Base-by-base conservation (phyloP, 92 coral and sea anemone species). In the Diadumene lineata region DNA sequence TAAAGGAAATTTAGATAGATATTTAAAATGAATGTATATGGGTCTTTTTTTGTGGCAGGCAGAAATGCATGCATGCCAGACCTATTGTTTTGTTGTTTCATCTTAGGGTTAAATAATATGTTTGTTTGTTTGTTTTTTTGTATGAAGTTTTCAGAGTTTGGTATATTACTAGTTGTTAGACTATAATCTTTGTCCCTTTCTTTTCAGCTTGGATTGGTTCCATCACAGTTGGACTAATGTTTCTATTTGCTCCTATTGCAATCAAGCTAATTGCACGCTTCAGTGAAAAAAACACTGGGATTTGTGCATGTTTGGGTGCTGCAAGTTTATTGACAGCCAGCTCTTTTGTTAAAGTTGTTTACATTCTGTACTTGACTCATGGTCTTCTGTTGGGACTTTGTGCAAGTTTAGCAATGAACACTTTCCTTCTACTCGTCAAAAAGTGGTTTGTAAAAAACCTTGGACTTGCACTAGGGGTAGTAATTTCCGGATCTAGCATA, bases 351-450 rank as follows among this genome's bases (percentile, higher is more conserved):
- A 67, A 28, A 1, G 55, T 46, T 23, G 50, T 72, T 17, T 19
- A 69, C 8, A 34, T 63, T 50, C 69, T 78, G 18, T 84, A 53
- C 44, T 13, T 84, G n/a, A 22, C 70, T 30, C 77, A 71, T 30
- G 81, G 88, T 33, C 31, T 78, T 19, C 75, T 81, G 0, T 57
- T 78, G 50, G 84, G 75, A 1, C 7, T 78, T 48, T 77, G 84
- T 13, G 6, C 33, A 1, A 34, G 73, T 23, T 24, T 75, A 50
- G 65, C 72, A 50, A 48, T 48, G 32, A 21, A 51, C 43, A 21
- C 71, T 1, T 21, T 55, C 34, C 43, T 64, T 0, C 27, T 83
- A 21, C 27, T 56, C 26, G n/a, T 27, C 7, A 69, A 76, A 22
- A 60, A 44, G 24, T 78, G 72, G 71, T 83, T 83, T 68, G 24